Conservation (phyloP, 2,888 invertebrate genomes). For the Kuschelorhynchus macadamiae region DNA sequence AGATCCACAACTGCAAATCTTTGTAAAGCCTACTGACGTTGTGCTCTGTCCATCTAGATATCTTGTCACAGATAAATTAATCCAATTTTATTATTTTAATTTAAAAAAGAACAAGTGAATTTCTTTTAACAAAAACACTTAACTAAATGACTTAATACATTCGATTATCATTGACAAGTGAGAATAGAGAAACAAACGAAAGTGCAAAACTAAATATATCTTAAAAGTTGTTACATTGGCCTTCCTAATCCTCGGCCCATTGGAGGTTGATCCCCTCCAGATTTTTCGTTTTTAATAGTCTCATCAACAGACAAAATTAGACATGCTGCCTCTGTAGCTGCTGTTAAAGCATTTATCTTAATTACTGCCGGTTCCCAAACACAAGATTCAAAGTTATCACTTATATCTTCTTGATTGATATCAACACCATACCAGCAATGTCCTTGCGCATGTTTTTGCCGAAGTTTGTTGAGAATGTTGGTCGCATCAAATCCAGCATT, state of each 20-base stretch:
- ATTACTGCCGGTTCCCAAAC: slow-evolving; percentile 99
- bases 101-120: too few species aligned
- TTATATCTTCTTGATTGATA: slow-evolving; percentile 92
- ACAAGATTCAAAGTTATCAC: slow-evolving; percentile 92
- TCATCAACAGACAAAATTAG: slow-evolving; percentile 98
- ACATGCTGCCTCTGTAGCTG: slow-evolving; percentile 96
- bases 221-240: slow-evolving; percentile 79
- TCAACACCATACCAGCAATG: slow-evolving; percentile 96
- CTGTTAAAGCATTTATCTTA: slow-evolving; percentile 96
- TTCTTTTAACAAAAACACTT: too few species aligned
- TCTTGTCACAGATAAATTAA: too few species aligned
- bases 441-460: slow-evolving; percentile 96
- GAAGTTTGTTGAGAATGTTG: slow-evolving; percentile 95
- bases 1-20: too few species aligned
- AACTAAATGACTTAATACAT: too few species aligned
- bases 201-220: neutral
- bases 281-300: slow-evolving; percentile 94
- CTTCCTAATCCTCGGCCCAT: slow-evolving; percentile 82
- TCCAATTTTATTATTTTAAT: too few species aligned
- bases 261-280: slow-evolving; percentile 71
- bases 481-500: slow-evolving; percentile 99
- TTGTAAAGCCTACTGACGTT: too few species aligned
- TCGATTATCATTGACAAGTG: neutral
- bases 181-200: neutral
- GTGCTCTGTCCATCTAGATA: too few species aligned